Evolutionary conservation across 2,888 invertebrate species (phyloP), one percentile per base, ranked within the genome.

Genomic region (Isoperla grammatica): DNA sequence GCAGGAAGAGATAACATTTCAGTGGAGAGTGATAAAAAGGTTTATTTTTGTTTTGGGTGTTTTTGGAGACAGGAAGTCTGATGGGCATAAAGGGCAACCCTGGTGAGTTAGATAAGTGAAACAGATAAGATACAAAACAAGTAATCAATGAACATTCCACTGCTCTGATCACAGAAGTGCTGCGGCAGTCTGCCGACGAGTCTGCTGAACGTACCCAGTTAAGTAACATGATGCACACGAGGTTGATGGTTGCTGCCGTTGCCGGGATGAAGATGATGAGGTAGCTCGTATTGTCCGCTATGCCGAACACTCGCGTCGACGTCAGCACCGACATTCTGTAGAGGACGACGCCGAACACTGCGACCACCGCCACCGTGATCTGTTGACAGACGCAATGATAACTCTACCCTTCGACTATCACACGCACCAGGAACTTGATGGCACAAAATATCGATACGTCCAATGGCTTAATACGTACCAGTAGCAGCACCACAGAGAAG

Each of bases 231-330:
- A 93, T 92, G 66, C 88, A 83, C 49, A 81, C 74, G 67, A 93
- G 78, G 77, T 92, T 91, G 62, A 93, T 83, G 56, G 82, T 75
- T 55, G 88, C 91, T 12, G 90, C 89, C 8, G 89, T 88, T 35
- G 84, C 77, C 9, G 90, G 87, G 63, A 88, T 79, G 42, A 88
- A 81, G 69, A 90, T 78, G 53, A 85, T 80, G 64, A 81, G 79
- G 67, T 82, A 81, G 12, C 76, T 76, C 68, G 78, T 79, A 9
- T 78, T 72, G 67, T 75, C 74, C 42, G 68, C 70, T 49, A 74
- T 72, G 9, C 78, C 79, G 61, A 81, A 78, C 48, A 84, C 72
- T 64, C 77, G 76, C 63, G 79, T 78, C 1, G 84, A 79, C 4
- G 84, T 81, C 48, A 83, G 73, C 61, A 82, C 77, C 0, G 85